A percentile compares a stretch with the other conserved stretches of the same genome.
phyloP scores from a whole-genome alignment of 2,797 vertebrate genomes.

The Discoglossus pictus region DNA sequence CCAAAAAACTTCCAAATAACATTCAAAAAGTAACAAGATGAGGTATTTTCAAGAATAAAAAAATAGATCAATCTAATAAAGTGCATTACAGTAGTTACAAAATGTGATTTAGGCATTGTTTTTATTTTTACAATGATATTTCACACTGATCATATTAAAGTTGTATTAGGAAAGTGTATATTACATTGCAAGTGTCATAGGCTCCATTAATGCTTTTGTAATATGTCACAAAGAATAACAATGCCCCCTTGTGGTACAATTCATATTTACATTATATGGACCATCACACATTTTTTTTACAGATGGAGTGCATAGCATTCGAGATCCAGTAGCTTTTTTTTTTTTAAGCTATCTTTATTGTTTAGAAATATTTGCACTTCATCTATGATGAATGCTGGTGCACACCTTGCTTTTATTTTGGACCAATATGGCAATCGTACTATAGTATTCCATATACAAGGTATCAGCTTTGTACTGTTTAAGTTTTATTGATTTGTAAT shows the following conservation, averaged over 20 bases:
- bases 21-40: slow-evolving; percentile 52
- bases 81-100: slow-evolving; percentile 57
- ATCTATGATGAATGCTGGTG: no score
- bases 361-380: no score
- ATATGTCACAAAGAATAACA: neutral
- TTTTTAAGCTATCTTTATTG: no score
- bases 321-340: no score
- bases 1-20: slow-evolving; percentile 57
- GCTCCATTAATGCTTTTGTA: neutral
- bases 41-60: slow-evolving; percentile 61
- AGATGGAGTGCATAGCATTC: no score
- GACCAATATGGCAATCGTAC: no score
- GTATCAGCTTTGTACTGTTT: no score
- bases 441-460: no score
- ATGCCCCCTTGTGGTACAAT: slow-evolving; percentile 12
- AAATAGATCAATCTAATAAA: slow-evolving; percentile 63
- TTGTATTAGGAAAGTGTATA: neutral
- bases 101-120: slow-evolving; percentile 9
- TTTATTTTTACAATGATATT: neutral
- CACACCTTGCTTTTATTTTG: no score
- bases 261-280: no score
- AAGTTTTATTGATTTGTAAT: no score
- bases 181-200: neutral
- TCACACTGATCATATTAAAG: slow-evolving; percentile 10
- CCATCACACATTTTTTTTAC: no score